phyloP scores from a whole-genome alignment of 2,113 vertebrate genomes.

The Apistogramma diplotaenia region DNA sequence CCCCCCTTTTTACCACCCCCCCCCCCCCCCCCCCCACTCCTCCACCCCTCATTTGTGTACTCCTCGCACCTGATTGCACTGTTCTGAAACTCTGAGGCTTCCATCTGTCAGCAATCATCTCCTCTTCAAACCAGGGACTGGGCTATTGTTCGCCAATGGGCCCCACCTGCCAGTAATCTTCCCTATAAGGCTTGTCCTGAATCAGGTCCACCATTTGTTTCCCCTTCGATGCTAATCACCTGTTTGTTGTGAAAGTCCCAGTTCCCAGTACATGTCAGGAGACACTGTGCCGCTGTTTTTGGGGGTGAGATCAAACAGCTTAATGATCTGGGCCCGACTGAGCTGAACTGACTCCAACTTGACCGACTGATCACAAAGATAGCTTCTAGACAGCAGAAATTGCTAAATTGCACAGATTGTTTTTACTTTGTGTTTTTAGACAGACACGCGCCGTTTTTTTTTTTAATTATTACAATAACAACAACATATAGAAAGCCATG shows the following conservation, averaged over 20 bases:
- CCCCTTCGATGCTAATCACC: conserved; percentile 76
- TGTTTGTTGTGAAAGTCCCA: conserved; percentile 73
- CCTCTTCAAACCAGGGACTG: conserved; percentile 72
- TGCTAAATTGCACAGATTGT: background rate
- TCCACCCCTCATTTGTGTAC: conserved; percentile 1
- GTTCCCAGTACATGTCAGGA: conserved; percentile 61
- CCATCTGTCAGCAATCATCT: conserved; percentile 83
- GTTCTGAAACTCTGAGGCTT: conserved; percentile 68
- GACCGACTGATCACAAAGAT: conserved; percentile 51
- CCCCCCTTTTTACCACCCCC: too few species aligned
- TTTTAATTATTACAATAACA: background rate
- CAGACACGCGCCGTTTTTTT: accelerated
- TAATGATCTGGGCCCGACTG: conserved; percentile 31
- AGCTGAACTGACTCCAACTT: conserved; percentile 27
- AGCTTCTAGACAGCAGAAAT: conserved; percentile 14
- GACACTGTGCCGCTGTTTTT: conserved; percentile 53
- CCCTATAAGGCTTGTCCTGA: conserved; percentile 57
- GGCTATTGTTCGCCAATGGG: conserved; percentile 73
- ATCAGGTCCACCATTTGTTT: conserved; percentile 73
- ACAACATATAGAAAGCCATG: background rate
- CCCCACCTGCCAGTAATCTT: conserved; percentile 80
- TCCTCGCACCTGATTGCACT: conserved; percentile 73
- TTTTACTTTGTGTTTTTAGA: background rate
- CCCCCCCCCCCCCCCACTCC: conserved; percentile 44
- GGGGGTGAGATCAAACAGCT: conserved; percentile 50